Base-by-base conservation (phyloP, 2,888 invertebrate genomes). In the Strigamia transsilvanica region DNA sequence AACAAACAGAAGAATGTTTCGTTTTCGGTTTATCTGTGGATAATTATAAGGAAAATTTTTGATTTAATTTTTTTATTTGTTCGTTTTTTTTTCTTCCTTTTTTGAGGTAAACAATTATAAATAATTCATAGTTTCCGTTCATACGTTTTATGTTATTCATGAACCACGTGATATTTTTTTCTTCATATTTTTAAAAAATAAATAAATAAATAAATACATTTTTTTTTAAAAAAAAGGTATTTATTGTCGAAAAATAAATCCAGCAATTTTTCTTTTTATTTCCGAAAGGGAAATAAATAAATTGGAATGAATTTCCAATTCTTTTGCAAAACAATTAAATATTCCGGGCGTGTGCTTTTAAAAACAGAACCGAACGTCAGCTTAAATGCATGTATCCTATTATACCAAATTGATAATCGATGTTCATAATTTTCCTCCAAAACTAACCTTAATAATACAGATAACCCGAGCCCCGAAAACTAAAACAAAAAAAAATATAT, bases 381-480 rank as follows among this genome's bases (percentile, higher is more conserved):
- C 56, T 56, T 56, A 56, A 56, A 56, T 18, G 56, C 56, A 56
- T 56, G 56, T 56, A 56, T 56, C 56, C 56, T 56, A 56, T 56
- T 56, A 56, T 56, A 56, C 56, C 56, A 56, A 56, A 56, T 56
- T 56, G 56, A 56, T 56, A 56, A 56, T 56, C 56, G 56, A 56
- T 56, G 56, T 56, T 56, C 56, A 56, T 18, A 56, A 56, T 56
- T 56, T 18, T 56, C n/a, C 56, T 18, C 18, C 56, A 18, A 9
- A 18, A 56, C 56, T 56, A 56, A 56, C 56, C 9, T 56, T 56
- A 38, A 38, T 56, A n/a, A 56, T 18, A n/a, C 9, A 56, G 18
- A 56, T 56, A 56, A 56, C 18, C 51, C 51, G 3, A 15, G 12
- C 13, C 18, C 56, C 56, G 15, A 56, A 56, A 56, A 46, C 46